Base-by-base conservation (phyloP, 2,113 vertebrate species). In the Poecile atricapillus region DNA sequence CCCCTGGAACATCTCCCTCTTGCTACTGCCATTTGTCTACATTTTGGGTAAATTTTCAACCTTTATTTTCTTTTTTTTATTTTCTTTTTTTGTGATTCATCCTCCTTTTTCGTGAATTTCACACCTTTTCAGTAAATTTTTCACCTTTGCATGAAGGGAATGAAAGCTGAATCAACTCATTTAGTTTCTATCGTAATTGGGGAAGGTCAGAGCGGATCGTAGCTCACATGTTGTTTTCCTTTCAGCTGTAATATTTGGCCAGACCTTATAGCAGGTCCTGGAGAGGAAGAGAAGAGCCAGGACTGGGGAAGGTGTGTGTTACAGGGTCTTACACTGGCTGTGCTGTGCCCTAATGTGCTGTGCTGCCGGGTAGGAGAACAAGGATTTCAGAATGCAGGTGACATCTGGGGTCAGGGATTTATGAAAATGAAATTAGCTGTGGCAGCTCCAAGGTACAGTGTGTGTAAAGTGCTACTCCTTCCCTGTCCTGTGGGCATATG, bases 331-430 rank as follows among this genome's bases (percentile, higher is more conserved):
- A 21, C 27, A 6, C 16, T 1, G 15, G 31, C 79, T 65, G 41
- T 22, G 71, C 87, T 7, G 11, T 85, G 90, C 75, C 81, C 74
- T 80, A 0, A 41, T 15, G 55, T 44, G 70, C 88, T 74, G 5
- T 35, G 85, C 89, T 64, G 84, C 89, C 55, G 83, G 76, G 92
- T 8, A 50, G 83, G 87, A 4, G 0, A 91, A 41, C 37, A 15
- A 87, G 74, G 89, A 78, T 85, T 95, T 92, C 4, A 11, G 90
- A 89, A 21, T 23, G 13, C 1, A 28, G 64, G 58, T 82, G 93
- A 65, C 92, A 89, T 69, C 62, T 76, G 81, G 83, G 90, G 73
- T 92, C 77, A 71, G 73, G 6, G 12, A 73, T 93, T 96, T 83
- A 90, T 92, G 94, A 21, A 85, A 94, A 89, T 70, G 59, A 87